A percentile compares a stretch with the other conserved stretches of the same genome.
Evolutionary conservation across 2,113 vertebrate genomes (phyloP).

Genomic region (Perca fluviatilis): DNA sequence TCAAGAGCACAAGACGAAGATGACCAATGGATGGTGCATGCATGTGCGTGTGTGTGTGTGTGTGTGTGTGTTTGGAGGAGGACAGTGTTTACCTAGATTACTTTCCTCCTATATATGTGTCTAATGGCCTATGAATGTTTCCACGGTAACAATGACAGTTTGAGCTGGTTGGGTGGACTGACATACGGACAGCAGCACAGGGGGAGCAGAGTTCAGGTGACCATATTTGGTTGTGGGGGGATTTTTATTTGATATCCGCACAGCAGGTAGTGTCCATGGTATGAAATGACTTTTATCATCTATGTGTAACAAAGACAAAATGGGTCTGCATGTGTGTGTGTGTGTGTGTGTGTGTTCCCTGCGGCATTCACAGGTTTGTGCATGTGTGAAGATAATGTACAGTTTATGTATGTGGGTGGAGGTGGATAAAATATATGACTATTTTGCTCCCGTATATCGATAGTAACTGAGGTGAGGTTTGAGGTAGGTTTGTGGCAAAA

Average conservation of each 20-base stretch:
- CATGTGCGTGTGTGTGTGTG: slow-evolving; percentile 34
- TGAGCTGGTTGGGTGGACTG: slow-evolving; percentile 57
- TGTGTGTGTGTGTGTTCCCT: neutral
- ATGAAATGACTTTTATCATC: slow-evolving; percentile 56
- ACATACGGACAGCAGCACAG: slow-evolving; percentile 40
- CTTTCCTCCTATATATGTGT: slow-evolving; percentile 64
- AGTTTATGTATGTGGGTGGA: neutral
- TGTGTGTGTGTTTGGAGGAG: slow-evolving; percentile 35
- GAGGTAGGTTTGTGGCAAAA: neutral
- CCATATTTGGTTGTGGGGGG: slow-evolving; percentile 39
- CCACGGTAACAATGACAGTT: slow-evolving; percentile 77
- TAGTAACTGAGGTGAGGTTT: neutral
- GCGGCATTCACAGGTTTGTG: neutral
- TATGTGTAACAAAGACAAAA: slow-evolving; percentile 40
- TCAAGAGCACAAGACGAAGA: slow-evolving; percentile 70
- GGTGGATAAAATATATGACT: neutral
- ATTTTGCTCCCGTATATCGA: neutral
- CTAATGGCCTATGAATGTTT: slow-evolving; percentile 81
- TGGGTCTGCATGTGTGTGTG: slow-evolving; percentile 7
- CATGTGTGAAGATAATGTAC: neutral
- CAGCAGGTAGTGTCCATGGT: slow-evolving; percentile 56
- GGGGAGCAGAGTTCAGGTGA: slow-evolving; percentile 72
- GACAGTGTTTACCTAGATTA: slow-evolving; percentile 68
- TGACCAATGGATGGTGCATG: slow-evolving; percentile 56
- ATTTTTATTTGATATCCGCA: slow-evolving; percentile 57